These are phyloP conservation scores for Mionectes macconnelli DNA, from an alignment of 2,113 vertebrate genomes.

Conservation along the genomic window DNA sequence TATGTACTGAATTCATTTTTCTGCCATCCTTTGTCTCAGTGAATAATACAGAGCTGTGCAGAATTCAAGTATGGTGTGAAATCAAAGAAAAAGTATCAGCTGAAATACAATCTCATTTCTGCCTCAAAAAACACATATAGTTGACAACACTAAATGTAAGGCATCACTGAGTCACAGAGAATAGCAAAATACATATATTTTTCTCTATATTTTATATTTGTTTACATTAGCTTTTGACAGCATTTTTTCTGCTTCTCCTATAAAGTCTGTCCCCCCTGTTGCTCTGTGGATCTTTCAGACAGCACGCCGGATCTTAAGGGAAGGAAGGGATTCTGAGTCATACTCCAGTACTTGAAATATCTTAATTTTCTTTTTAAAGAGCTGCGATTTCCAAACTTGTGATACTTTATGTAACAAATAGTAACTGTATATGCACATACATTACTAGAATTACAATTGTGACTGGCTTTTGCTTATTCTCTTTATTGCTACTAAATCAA, in stretches of 20 bases:
- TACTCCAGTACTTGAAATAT: neutral
- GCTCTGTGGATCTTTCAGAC: neutral
- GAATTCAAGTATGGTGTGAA: neutral
- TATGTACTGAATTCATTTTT: neutral
- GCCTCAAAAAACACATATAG: constrained; percentile 35
- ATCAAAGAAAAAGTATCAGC: constrained; percentile 14
- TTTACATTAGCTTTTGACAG: constrained; percentile 26
- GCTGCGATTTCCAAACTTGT: neutral
- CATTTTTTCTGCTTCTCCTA: neutral
- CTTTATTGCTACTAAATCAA: neutral
- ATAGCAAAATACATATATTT: neutral
- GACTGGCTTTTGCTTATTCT: neutral
- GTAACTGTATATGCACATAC: neutral
- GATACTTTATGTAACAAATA: neutral
- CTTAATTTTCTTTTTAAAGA: neutral
- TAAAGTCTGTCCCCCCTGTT: neutral
- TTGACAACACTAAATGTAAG: neutral
- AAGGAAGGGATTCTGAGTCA: neutral
- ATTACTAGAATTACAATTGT: neutral
- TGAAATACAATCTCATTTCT: neutral
- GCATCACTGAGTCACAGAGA: neutral
- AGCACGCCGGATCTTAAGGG: neutral
- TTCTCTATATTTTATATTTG: neutral
- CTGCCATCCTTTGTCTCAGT: neutral
- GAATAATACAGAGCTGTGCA: neutral